Base-by-base conservation (phyloP, 1,140 invertebrate species). In the Tetragnatha versicolor region DNA sequence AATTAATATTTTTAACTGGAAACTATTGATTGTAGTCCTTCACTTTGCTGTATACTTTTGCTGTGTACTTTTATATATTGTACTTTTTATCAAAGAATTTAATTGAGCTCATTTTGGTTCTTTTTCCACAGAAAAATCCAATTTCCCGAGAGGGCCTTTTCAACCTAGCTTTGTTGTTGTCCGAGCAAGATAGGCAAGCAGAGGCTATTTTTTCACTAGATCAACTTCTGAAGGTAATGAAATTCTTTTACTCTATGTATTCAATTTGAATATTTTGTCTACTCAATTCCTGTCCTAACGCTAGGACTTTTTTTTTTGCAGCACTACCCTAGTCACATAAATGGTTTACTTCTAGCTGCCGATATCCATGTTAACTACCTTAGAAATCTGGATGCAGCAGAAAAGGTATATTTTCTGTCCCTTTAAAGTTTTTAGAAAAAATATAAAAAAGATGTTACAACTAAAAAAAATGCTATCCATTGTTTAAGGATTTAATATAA, bases 281-380 rank as follows among this genome's bases (percentile, higher is more conserved):
- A 20, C 3, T 25, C 22, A 29, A 20, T 53, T 27, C 27, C 7
- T 53, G 4, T 6, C 1, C 20, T 25, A 27, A 25, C 22, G 14
- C 22, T 7, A 10, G 12, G 10, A 33, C 20, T 5, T 22, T 25
- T 22, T 65, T 14, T 65, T 29, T 55, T 80, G 9, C 37, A 81
- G 80, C 29, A 94, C 84, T 93, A 98, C 88, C 95, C 96, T 0
- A 92, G 96, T 85, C 96, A 98, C 84, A 91, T 94, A 1, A 98
- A 98, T 88, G 96, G 95, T 20, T 87, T 97, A 14, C 95, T 98
- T 79, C 87, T 98, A 20, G 87, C 98, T 10, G 97, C 96, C 12
- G 96, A 98, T 84, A 96, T 98, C 82, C 97, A 98, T 85, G 96
- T 98, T 49, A 98, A 98, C 85, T 93, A 93, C 79, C 92, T 97